Base-by-base conservation (phyloP, 2,113 vertebrate species). In the Sebastes schlegelii region DNA sequence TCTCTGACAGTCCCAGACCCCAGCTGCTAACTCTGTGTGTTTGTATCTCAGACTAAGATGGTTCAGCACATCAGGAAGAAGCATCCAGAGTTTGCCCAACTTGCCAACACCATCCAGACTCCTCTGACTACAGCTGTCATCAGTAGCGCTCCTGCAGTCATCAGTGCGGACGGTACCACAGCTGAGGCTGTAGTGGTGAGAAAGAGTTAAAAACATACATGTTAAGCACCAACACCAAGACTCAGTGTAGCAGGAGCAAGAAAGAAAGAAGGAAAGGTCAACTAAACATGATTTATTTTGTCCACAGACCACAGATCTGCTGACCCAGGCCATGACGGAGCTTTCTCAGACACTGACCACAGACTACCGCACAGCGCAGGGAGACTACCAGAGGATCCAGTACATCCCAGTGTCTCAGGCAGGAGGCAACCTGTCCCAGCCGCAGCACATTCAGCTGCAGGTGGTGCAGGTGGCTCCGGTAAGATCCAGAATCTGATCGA, bases 51-150 rank as follows among this genome's bases (percentile, higher is more conserved):
- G 98, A 99, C 98, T 0, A 99, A 99, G 91, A 99, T 99, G 98
- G 98, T 99, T 6, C 98, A 99, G 43, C 98, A 99, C 91, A 99
- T 99, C 88, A 95, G 98, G 75, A 99, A 99, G 92, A 99, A 99
- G 86, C 98, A 99, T 86, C 97, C 97, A 0, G 98, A 99, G 88
- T 97, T 96, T 19, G 96, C 97, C 13, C 97, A 98, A 91, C 92
- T 97, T 2, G 95, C 96, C 0, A 97, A 95, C 84, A 86, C 94
- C 0, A 95, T 98, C 40, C 98, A 97, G 0, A 64, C 97, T 0
- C 97, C 97, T 0, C 80, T 98, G 94, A 93, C 97, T 0, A 90
- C 97, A 0, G 94, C 98, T 0, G 97, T 99, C 19, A 98, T 99
- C 93, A 98, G 97, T 3, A 95, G 96, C 2, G 13, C 97, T 0